A percentile compares a stretch with the other conserved stretches of the same genome.
These are phyloP conservation scores for Lepetodrilus schrolli DNA, from an alignment of 2,888 invertebrate species.

Conservation along the genomic window DNA sequence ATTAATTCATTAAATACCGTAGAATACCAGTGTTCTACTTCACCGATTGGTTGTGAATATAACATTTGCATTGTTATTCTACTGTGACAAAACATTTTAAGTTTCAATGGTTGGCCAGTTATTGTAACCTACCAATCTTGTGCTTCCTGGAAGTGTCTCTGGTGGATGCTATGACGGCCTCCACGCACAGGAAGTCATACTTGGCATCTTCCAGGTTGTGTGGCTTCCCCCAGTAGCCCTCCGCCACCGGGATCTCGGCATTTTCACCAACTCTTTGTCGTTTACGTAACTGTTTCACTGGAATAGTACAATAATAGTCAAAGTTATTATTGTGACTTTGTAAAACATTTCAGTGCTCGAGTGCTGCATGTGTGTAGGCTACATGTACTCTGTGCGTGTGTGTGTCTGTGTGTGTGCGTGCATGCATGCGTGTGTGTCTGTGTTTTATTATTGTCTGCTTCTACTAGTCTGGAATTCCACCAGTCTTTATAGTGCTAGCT, in stretches of 20 bases:
- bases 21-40: too few relatives aligned
- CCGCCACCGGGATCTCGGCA: conserved; percentile 52
- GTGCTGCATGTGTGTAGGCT: too few relatives aligned
- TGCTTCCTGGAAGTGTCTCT: conserved; percentile 45
- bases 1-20: too few relatives aligned
- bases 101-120: too few relatives aligned
- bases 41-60: too few relatives aligned
- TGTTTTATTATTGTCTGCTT: too few relatives aligned
- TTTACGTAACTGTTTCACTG: conserved; percentile 42
- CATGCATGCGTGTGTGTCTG: too few relatives aligned
- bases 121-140: conserved; percentile 58
- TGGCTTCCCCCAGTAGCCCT: conserved; percentile 70
- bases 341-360: not conserved
- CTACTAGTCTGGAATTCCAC: too few relatives aligned
- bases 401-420: not conserved
- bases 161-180: conserved; percentile 61
- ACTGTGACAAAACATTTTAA: too few relatives aligned
- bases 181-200: conserved; percentile 68
- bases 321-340: not conserved
- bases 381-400: not conserved
- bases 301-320: too few relatives aligned
- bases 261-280: not conserved
- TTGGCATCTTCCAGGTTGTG: conserved; percentile 63
- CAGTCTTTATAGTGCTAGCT: too few relatives aligned
- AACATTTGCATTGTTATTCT: too few relatives aligned